These are phyloP conservation scores for Mercenaria mercenaria DNA, from an alignment of 1,140 invertebrate genomes.

Conservation along the genomic window DNA sequence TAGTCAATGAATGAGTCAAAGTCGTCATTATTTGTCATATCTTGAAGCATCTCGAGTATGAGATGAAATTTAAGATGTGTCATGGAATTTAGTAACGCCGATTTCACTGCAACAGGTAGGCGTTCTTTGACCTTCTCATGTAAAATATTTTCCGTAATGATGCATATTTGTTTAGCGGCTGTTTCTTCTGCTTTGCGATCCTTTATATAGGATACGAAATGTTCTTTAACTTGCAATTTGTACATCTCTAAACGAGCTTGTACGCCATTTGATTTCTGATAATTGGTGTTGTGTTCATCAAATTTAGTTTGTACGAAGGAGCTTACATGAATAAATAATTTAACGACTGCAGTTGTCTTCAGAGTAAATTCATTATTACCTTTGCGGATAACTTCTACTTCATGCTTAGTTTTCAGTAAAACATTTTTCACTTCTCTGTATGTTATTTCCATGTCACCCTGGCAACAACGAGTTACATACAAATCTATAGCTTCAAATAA, in stretches of 20 bases:
- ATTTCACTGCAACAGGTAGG: background rate
- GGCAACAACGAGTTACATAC: background rate
- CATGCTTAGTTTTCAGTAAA: background rate
- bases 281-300: background rate
- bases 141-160: background rate
- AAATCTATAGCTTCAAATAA: background rate
- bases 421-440: background rate
- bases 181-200: background rate
- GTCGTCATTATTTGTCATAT: background rate
- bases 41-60: background rate
- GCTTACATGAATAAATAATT: background rate
- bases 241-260: background rate
- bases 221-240: background rate
- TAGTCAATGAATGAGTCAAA: background rate
- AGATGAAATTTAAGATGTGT: background rate
- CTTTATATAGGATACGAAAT: background rate
- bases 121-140: background rate
- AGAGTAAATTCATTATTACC: background rate
- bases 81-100: background rate
- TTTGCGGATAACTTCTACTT: background rate
- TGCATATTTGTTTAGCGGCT: background rate
- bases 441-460: background rate
- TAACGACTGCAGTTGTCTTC: background rate
- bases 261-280: background rate
- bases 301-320: background rate